phyloP scores from a whole-genome alignment of 1,140 invertebrate species.

The Drosophila sulfurigaster region DNA sequence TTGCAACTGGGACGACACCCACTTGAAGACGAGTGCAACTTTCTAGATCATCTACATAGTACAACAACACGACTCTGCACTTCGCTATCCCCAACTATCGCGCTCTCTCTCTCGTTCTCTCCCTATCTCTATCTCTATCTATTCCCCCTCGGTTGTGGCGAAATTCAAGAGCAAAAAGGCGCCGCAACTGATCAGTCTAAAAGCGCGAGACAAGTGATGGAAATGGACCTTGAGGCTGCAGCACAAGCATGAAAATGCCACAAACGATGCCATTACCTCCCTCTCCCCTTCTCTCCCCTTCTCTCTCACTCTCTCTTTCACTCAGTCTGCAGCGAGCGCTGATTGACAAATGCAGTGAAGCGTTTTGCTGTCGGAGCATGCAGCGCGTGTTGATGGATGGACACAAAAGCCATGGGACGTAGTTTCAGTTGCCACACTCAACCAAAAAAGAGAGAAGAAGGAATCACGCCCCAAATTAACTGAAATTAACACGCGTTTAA shows the following conservation, averaged over 20 bases:
- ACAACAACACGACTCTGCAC: slow-evolving; percentile 53
- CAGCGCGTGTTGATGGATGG: slow-evolving; percentile 72
- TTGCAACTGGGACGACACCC: slow-evolving; percentile 20
- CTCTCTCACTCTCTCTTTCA: not conserved
- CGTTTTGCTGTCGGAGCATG: slow-evolving; percentile 37
- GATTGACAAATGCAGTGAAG: slow-evolving; percentile 79
- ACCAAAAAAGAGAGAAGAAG: not conserved
- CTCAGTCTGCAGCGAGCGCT: slow-evolving; percentile 38
- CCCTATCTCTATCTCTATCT: not conserved
- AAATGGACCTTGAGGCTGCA: slow-evolving; percentile 53
- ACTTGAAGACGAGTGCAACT: slow-evolving; percentile 39
- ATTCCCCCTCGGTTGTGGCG: slow-evolving; percentile 5
- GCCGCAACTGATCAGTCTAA: slow-evolving; percentile 19
- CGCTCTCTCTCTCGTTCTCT: slow-evolving; percentile 1
- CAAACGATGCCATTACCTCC: slow-evolving; percentile 22
- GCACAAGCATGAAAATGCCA: slow-evolving; percentile 46
- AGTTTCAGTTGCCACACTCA: slow-evolving; percentile 5
- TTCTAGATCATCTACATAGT: slow-evolving; percentile 29
- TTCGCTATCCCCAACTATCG: not conserved
- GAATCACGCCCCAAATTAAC: slow-evolving; percentile 74
- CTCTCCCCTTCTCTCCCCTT: not conserved
- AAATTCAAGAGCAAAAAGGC: slow-evolving; percentile 41
- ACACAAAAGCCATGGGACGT: slow-evolving; percentile 35
- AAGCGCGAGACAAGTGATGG: slow-evolving; percentile 38
- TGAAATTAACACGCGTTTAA: slow-evolving; percentile 82